phyloP scores from a whole-genome alignment of 2,888 invertebrate genomes.

The Acholoe squamosa region DNA sequence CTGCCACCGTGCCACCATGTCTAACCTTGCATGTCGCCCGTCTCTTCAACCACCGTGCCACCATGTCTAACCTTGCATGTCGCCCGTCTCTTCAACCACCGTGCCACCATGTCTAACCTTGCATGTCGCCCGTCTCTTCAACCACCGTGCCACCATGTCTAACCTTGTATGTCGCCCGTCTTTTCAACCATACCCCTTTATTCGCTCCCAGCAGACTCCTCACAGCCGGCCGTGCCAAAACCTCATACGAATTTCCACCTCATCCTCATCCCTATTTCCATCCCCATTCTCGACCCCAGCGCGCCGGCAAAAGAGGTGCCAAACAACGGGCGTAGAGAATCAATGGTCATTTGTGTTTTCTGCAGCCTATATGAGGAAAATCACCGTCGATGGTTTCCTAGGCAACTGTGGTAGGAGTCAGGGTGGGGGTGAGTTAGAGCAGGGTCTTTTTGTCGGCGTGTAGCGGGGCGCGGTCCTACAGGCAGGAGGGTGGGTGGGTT shows the following conservation, averaged over 20 bases:
- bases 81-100: background rate
- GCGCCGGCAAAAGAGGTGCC: constrained; percentile 27
- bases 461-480: background rate
- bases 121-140: background rate
- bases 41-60: constrained; percentile 7
- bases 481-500: background rate
- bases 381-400: constrained; percentile 49
- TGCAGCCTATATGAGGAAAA: constrained; percentile 14
- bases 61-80: background rate
- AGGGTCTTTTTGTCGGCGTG: background rate
- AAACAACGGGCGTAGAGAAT: constrained; percentile 50
- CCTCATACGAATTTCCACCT: background rate
- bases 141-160: background rate
- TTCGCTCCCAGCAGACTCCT: background rate
- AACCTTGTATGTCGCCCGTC: background rate
- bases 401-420: background rate
- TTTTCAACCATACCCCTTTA: background rate
- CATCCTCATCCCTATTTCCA: background rate
- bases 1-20: constrained; percentile 13
- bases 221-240: background rate
- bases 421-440: no score
- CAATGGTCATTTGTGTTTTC: constrained; percentile 53
- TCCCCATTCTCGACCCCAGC: background rate
- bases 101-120: background rate
- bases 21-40: background rate